Evolutionary conservation across 1,140 invertebrate genomes (phyloP).

Genomic region (Augochlora pura): DNA sequence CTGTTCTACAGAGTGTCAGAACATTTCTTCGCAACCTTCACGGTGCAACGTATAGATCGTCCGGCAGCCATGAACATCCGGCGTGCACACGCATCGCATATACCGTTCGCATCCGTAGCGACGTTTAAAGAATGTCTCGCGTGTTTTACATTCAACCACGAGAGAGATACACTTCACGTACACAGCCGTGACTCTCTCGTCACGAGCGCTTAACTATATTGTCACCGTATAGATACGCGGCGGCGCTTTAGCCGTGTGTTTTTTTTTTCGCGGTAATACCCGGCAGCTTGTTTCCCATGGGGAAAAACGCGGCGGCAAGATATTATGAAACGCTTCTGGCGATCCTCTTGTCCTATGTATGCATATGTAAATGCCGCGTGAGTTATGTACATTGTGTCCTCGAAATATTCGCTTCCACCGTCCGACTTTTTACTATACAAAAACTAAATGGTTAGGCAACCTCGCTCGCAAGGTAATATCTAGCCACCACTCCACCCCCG

Average conservation of each 20-base stretch:
- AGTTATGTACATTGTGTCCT: background rate
- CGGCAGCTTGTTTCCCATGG: conserved; percentile 16
- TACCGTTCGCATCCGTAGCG: background rate
- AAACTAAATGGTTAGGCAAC: background rate
- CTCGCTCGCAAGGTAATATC: no score
- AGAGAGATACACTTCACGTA: conserved; percentile 13
- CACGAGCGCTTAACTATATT: conserved; percentile 38
- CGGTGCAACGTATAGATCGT: no score
- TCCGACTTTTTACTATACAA: background rate
- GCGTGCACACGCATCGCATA: no score
- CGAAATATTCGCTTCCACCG: background rate
- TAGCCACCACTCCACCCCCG: no score
- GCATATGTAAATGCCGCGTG: background rate
- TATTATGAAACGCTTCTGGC: background rate
- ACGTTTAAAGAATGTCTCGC: conserved; percentile 17
- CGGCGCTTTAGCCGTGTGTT: conserved; percentile 6
- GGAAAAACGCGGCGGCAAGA: conserved; percentile 15
- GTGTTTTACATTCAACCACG: conserved; percentile 27
- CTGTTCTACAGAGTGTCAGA: no score
- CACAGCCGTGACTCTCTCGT: conserved; percentile 26
- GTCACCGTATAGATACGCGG: conserved; percentile 26
- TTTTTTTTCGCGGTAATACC: conserved; percentile 28
- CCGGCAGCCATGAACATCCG: background rate
- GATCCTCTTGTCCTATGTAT: background rate
- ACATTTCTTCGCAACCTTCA: no score